Base-by-base conservation (phyloP, 2,888 invertebrate species). In the Torymus texanus region DNA sequence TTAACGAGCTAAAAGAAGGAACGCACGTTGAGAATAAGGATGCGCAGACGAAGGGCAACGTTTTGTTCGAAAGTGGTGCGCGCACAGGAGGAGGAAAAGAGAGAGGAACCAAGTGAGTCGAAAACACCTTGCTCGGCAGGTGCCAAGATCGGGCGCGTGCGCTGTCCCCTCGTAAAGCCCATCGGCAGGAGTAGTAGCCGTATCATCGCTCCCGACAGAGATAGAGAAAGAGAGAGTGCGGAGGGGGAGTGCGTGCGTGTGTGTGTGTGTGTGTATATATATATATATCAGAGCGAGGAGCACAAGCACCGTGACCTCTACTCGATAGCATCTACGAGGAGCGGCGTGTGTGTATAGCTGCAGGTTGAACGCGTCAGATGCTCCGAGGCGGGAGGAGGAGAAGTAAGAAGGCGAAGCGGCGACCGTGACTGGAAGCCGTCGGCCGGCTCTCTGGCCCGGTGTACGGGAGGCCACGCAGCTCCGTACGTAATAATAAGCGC, bases 231-330 rank as follows among this genome's bases (percentile, higher is more conserved):
- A 65, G 55, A n/a, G n/a, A n/a, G n/a, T n/a, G n/a, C n/a, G n/a
- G n/a, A n/a, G n/a, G n/a, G n/a, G n/a, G n/a, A n/a, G n/a, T n/a
- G n/a, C n/a, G n/a, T n/a, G n/a, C n/a, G n/a, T n/a, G n/a, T n/a
- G n/a, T n/a, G n/a, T n/a, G n/a, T n/a, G n/a, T 70, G 56, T 56
- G 2, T 50, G 51, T 62, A 55, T 61, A 62, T 55, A 50, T 61
- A 29, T 5, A 14, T 14, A 29, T 29, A 29, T 29, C 5, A 29
- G 29, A 29, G 29, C 29, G 29, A 29, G 29, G 29, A 85, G 85
- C 86, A 88, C 88, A 89, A 90, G 88, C 87, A 89, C 89, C 89
- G 88, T 90, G 90, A 90, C 90, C 89, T 88, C 87, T 85, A 85
- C 84, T 16, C 55, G 76, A 90, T 90, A 90, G 79, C 85, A 90